Evolutionary conservation across 2,113 vertebrate species (phyloP), one percentile per base, ranked within the genome.

Genomic region (Hippocampus abdominalis): DNA sequence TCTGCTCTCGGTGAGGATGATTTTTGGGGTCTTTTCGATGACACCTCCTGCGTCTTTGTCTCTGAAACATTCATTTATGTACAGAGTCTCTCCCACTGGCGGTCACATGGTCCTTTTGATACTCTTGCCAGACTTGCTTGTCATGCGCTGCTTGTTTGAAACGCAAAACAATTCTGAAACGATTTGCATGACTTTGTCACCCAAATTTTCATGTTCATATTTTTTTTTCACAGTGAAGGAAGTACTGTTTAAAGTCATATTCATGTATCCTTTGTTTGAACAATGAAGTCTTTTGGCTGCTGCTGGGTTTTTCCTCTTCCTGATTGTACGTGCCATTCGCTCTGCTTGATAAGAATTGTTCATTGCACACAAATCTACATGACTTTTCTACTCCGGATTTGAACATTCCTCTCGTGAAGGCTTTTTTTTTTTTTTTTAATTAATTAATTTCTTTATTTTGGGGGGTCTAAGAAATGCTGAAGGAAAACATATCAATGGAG

Each of bases 1-100:
- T 88, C 91, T 71, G 89, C 84, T 15, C 70, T 92, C 7, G 92
- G 92, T 93, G 67, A 91, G 92, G 15, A 51, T 72, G 57, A 23
- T 27, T 51, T 72, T 69, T 36, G 32, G 5, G 6, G 20, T 18
- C 42, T 72, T 73, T 32, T 29, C 8, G 0, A 2, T 1, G 12
- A 36, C 21, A 13, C 39, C 23, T 10, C 27, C 44, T 18, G 20
- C 53, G 15, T 32, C 32, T 36, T 32, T 32, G 21, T 61, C 61
- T 70, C 39, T 72, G 21, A 56, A 54, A 46, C 18, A 23, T 70
- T 68, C 54, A 46, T 44, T 73, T 77, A 42, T 64, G 3, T 64
- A 57, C 36, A 64, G 36, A 71, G 60, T 36, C 3, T 36, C 70
- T 42, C 44, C 48, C 63, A 10, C 3, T 53, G 42, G 60, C 40